phyloP scores from a whole-genome alignment of 1,140 invertebrate genomes.

The Zaprionus africanus region DNA sequence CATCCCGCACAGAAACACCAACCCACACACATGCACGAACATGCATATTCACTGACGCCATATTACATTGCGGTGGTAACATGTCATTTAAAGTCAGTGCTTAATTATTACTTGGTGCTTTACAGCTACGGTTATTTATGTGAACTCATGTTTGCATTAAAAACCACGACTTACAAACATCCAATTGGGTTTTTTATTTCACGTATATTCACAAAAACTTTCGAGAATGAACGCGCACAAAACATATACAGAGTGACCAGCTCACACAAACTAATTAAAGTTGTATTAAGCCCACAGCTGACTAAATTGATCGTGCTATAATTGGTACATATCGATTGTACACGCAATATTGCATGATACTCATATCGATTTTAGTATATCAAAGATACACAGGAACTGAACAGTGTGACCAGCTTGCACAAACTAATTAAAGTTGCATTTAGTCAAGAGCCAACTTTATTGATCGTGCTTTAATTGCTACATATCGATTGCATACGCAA shows the following conservation, averaged over 20 bases:
- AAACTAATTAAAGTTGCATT: no score
- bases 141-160: neutral
- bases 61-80: constrained; percentile 13
- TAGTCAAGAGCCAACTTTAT: no score
- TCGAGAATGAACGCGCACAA: neutral
- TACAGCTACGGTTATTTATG: neutral
- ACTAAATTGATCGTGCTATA: neutral
- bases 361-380: no score
- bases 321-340: neutral
- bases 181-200: neutral
- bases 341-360: no score
- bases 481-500: neutral
- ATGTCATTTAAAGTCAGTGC: neutral
- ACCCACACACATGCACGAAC: neutral
- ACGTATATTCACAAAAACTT: neutral
- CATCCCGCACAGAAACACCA: constrained; percentile 2
- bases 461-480: neutral
- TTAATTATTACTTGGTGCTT: neutral
- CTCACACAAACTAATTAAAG: neutral
- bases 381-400: no score
- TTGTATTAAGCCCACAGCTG: neutral
- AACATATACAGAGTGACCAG: neutral
- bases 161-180: neutral
- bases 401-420: no score
- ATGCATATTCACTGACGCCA: neutral